These are phyloP conservation scores for Hypsibius dujardini DNA, from an alignment of 1,140 invertebrate genomes.

Conservation along the genomic window DNA sequence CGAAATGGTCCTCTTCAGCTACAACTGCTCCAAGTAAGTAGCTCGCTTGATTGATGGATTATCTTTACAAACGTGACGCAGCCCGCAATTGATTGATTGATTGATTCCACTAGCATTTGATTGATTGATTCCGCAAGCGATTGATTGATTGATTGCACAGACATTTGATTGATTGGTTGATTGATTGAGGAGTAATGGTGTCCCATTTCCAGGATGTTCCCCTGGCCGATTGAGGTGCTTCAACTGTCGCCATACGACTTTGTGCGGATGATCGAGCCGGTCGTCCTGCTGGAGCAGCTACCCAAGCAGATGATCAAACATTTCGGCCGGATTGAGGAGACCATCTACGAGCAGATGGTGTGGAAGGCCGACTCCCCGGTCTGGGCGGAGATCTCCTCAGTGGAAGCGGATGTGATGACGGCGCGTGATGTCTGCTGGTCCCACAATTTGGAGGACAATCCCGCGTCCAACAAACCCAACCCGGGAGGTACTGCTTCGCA, in stretches of 20 bases:
- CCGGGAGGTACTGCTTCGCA: no score
- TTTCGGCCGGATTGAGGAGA: conserved; percentile 85
- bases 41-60: no score
- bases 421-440: conserved; percentile 36
- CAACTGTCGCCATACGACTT: conserved; percentile 68
- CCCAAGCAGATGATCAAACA: conserved; percentile 85
- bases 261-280: conserved; percentile 90
- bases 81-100: no score
- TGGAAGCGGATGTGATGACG: neutral
- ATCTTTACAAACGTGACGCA: no score
- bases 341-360: conserved; percentile 74
- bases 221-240: conserved; percentile 70
- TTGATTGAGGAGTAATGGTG: neutral
- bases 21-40: conserved; percentile 13
- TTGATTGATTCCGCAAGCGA: no score
- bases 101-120: no score
- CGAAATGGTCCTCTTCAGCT: neutral
- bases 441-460: conserved; percentile 22
- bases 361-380: conserved; percentile 72
- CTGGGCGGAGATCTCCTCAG: conserved; percentile 43
- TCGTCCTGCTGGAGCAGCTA: conserved; percentile 71
- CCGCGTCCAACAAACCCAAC: no score
- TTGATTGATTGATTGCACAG: no score
- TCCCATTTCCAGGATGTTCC: conserved; percentile 48
- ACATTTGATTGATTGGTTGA: neutral